phyloP scores from a whole-genome alignment of 2,113 vertebrate genomes.

The Ovis aries region ARS-UI_Ramb_v3.0 NC_056054.1:237035001-237035500 shows the following conservation, averaged over 20 bases:
- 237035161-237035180: background rate
- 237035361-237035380: background rate
- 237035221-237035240: background rate
- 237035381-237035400: background rate
- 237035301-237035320: background rate
- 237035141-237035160: background rate
- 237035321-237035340: background rate
- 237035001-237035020: background rate
- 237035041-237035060: background rate
- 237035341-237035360: background rate
- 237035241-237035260: background rate
- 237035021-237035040: background rate
- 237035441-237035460: background rate
- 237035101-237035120: background rate
- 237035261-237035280: background rate
- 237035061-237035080: background rate
- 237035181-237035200: background rate
- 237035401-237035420: background rate
- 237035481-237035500: background rate
- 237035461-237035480: background rate
- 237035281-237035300: background rate
- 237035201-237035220: background rate
- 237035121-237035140: background rate
- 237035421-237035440: background rate
- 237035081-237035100: background rate